phyloP scores from a whole-genome alignment of 2,888 invertebrate genomes.

The Polydrusus pterygomalis region DNA sequence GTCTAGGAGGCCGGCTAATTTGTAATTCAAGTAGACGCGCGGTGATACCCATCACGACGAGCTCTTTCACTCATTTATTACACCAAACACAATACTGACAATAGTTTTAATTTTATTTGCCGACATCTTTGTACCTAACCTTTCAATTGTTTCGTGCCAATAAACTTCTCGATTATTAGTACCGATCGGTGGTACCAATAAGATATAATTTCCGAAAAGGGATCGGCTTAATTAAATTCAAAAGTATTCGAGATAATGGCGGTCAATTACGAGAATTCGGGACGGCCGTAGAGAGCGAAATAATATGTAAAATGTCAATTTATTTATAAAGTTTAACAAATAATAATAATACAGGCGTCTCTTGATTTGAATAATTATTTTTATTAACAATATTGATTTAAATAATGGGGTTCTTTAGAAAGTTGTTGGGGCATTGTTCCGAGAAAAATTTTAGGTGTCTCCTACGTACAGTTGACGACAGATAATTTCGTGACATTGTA shows the following conservation, averaged over 20 bases:
- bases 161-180: constrained; percentile 2
- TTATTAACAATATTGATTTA: constrained; percentile 11
- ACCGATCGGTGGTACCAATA: constrained; percentile 17
- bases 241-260: constrained; percentile 20
- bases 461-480: too few relatives aligned
- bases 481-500: too few relatives aligned
- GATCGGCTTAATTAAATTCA: constrained; percentile 35
- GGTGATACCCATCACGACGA: neutral
- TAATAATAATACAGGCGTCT: constrained; percentile 2
- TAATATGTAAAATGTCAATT: constrained; percentile 18
- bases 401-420: constrained; percentile 8
- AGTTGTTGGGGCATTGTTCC: neutral
- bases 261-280: constrained; percentile 25
- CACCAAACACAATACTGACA: constrained; percentile 10
- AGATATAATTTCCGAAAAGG: constrained; percentile 28
- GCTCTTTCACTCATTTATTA: constrained; percentile 2
- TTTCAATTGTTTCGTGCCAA: constrained; percentile 29
- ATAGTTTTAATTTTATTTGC: constrained; percentile 35
- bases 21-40: constrained; percentile 2
- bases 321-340: constrained; percentile 2
- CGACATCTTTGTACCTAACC: constrained; percentile 28
- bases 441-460: neutral
- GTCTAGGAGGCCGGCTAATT: constrained; percentile 8
- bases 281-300: neutral
- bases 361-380: constrained; percentile 10